A percentile compares a stretch with the other conserved stretches of the same genome.
phyloP scores from a whole-genome alignment of 2,888 invertebrate species.

The Pterostichus madidus region DNA sequence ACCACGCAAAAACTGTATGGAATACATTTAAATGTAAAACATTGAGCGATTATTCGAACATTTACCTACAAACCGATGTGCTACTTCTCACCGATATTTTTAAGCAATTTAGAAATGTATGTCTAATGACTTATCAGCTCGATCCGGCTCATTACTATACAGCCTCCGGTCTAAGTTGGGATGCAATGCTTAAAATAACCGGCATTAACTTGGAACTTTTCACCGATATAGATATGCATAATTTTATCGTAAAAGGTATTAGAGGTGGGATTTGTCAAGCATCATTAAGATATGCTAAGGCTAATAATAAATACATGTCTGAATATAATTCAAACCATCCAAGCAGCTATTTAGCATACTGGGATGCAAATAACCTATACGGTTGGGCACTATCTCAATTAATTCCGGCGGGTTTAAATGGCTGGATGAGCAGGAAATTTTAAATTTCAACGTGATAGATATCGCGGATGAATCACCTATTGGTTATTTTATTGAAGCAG shows the following conservation, averaged over 20 bases:
- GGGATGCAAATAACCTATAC: too few relatives aligned
- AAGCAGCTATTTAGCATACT: not conserved
- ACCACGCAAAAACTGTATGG: constrained; percentile 70
- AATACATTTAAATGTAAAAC: constrained; percentile 68
- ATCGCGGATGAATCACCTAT: too few relatives aligned
- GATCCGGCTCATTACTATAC: constrained; percentile 72
- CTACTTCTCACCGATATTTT: constrained; percentile 72
- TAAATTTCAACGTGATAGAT: too few relatives aligned
- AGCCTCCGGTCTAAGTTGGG: too few relatives aligned
- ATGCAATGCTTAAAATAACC: too few relatives aligned
- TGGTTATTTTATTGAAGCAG: too few relatives aligned
- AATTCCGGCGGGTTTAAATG: too few relatives aligned
- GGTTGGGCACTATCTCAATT: too few relatives aligned
- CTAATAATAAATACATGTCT: constrained; percentile 72
- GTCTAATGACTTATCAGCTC: constrained; percentile 69
- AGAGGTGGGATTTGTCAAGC: constrained; percentile 72
- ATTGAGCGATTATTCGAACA: constrained; percentile 70
- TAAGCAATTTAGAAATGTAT: constrained; percentile 71
- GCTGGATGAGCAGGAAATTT: too few relatives aligned
- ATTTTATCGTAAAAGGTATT: constrained; percentile 71
- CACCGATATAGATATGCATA: constrained; percentile 71
- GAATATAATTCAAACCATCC: constrained; percentile 1
- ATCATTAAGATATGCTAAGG: constrained; percentile 70
- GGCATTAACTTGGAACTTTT: constrained; percentile 69
- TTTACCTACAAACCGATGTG: too few relatives aligned